Base-by-base conservation (phyloP, 2,888 invertebrate species). In the Choristoneura rosaceana region DNA sequence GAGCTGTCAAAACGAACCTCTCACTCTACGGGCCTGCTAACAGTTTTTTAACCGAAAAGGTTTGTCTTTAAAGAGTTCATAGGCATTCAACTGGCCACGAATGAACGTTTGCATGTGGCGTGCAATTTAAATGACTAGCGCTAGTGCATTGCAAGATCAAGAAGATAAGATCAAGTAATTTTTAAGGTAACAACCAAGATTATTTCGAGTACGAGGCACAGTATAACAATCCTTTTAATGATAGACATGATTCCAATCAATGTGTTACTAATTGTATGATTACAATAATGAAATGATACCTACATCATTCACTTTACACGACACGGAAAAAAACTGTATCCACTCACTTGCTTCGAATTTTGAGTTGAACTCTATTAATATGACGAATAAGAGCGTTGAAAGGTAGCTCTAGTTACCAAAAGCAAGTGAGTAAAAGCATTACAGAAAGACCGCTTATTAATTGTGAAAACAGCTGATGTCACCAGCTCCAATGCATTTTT, bases 1-100 rank as follows among this genome's bases (percentile, higher is more conserved):
- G 81, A 82, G 80, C 90, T 86, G 88, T 90, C 90, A 85, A 86
- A 88, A 86, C 79, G 73, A 81, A 82, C 80, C 84, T 82, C 82
- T 84, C 80, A 81, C 81, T 83, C 76, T 76, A 73, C 73, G 70
- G 76, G 74, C 76, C 75, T 73, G 74, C 71, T 65, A 74, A 70
- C 65, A 63, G 71, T 68, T 71, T 71, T 62, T 58, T 52, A 67
- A 62, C 43, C 67, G 43, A 67, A 71, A 71, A 43, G 45, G 43
- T 58, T 66, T 60, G 66, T 71, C 71, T 66, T 64, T 61, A 61
- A 9, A 50, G 43, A 33, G 61, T 61, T 71, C 34, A 41, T 58
- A 38, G 64, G 47, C 14, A 58, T 66, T 52, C 34, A 34, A 52
- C 47, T n/a, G 52, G 41, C 62, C 47, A 41, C 61, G 34, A 71